A percentile compares a stretch with the other conserved stretches of the same genome.
Evolutionary conservation across 2,797 vertebrate genomes (phyloP).

Genomic region (Microctenopoma lineatum): DNA sequence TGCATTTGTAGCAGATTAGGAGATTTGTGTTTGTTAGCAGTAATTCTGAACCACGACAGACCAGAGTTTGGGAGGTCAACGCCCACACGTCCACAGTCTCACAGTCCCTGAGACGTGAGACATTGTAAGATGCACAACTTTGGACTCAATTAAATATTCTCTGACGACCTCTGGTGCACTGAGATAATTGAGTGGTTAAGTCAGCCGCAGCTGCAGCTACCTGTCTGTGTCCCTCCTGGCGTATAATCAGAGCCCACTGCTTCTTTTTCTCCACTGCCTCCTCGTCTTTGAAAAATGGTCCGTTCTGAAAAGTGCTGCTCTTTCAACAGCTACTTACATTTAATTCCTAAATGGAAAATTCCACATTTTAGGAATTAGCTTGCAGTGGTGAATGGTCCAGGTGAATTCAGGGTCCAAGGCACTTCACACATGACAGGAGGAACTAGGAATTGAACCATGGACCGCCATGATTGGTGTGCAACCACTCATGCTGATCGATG

Average conservation of each 20-base stretch:
- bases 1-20: conserved; percentile 59
- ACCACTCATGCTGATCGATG: too few relatives aligned
- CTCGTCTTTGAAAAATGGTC: conserved; percentile 17
- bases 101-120: conserved; percentile 39
- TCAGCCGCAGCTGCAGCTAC: conserved; percentile 46
- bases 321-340: conserved; percentile 44
- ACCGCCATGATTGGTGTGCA: too few relatives aligned
- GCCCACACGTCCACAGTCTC: conserved; percentile 20
- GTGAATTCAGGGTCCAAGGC: background rate
- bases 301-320: conserved; percentile 5
- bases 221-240: conserved; percentile 54
- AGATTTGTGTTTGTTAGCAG: conserved; percentile 56
- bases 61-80: conserved; percentile 32
- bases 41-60: conserved; percentile 37
- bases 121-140: conserved; percentile 59
- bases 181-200: conserved; percentile 71
- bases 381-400: conserved; percentile 11
- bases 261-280: conserved; percentile 32
- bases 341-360: conserved; percentile 21
- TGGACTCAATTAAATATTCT: conserved; percentile 74
- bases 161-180: conserved; percentile 61
- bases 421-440: too few relatives aligned
- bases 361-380: conserved; percentile 2
- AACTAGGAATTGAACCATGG: too few relatives aligned
- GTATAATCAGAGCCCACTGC: conserved; percentile 50